Conservation (phyloP, 2,888 invertebrate species). For the Cloeon dipterum region DNA sequence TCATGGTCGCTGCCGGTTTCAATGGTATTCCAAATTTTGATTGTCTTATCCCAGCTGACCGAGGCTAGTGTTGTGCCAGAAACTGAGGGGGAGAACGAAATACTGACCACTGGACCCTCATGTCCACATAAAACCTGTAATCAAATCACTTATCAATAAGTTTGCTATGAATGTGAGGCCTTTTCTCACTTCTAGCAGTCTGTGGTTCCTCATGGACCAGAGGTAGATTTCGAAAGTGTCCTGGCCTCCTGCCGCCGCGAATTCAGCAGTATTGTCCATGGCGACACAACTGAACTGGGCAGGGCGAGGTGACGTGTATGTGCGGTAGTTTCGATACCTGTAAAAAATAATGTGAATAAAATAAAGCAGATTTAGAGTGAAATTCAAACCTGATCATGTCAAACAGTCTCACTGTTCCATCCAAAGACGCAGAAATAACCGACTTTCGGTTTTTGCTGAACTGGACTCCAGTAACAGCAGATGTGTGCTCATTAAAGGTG, state of each 20-base stretch:
- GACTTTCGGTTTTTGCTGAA: conserved; percentile 87
- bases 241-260: conserved; percentile 85
- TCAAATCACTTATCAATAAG: conserved; percentile 4
- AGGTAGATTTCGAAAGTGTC: conserved; percentile 89
- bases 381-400: conserved; percentile 54
- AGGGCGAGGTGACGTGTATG: conserved; percentile 74
- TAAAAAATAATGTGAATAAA: conserved; percentile 2
- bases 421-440: conserved; percentile 78
- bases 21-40: conserved; percentile 80
- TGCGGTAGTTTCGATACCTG: conserved; percentile 94
- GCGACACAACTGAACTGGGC: conserved; percentile 82
- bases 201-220: conserved; percentile 88
- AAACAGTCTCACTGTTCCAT: conserved; percentile 90
- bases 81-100: conserved; percentile 54
- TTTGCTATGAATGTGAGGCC: conserved; percentile 3
- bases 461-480: conserved; percentile 55
- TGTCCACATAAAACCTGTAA: conserved; percentile 64
- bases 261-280: conserved; percentile 72
- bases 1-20: conserved; percentile 61
- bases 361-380: background rate
- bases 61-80: conserved; percentile 58
- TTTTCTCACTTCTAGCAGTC: conserved; percentile 51
- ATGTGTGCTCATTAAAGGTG: conserved; percentile 82
- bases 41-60: conserved; percentile 85
- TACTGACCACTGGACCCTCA: conserved; percentile 67